phyloP scores from a whole-genome alignment of 2,797 vertebrate species.

The Enteromius afrohamiltoni region DNA sequence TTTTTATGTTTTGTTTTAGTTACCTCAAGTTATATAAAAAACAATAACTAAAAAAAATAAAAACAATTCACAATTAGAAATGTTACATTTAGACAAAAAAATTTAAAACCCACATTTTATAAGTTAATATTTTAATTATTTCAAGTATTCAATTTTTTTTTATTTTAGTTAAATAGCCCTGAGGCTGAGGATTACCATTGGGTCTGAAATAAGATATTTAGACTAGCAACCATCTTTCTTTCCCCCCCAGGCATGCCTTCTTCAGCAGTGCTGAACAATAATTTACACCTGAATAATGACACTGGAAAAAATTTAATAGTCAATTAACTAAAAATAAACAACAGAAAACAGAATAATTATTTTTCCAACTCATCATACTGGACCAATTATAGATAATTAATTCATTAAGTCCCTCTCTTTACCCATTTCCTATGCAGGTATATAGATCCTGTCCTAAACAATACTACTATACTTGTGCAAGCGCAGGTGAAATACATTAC shows the following conservation, averaged over 20 bases:
- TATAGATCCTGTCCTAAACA: neutral
- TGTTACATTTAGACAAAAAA: neutral
- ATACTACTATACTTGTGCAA: neutral
- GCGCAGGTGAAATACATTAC: neutral
- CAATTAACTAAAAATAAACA: constrained; percentile 20
- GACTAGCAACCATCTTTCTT: neutral
- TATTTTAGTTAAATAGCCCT: neutral
- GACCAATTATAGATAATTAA: neutral
- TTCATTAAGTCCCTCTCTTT: neutral
- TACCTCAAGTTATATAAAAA: neutral
- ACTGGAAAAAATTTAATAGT: neutral
- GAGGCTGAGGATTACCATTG: neutral
- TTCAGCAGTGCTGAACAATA: neutral
- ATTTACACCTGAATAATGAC: constrained; percentile 6
- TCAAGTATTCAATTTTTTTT: neutral
- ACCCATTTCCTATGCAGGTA: neutral
- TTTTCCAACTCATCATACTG: neutral
- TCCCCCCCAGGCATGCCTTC: neutral
- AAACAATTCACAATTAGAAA: neutral
- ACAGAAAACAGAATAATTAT: neutral
- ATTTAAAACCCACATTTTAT: neutral
- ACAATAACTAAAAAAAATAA: neutral
- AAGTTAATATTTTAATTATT: neutral
- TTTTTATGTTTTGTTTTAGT: neutral
- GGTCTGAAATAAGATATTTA: neutral